A percentile compares a stretch with the other conserved stretches of the same genome.
Evolutionary conservation across 2,797 vertebrate species (phyloP).

Genomic region (Eurystomus glaucurus): DNA sequence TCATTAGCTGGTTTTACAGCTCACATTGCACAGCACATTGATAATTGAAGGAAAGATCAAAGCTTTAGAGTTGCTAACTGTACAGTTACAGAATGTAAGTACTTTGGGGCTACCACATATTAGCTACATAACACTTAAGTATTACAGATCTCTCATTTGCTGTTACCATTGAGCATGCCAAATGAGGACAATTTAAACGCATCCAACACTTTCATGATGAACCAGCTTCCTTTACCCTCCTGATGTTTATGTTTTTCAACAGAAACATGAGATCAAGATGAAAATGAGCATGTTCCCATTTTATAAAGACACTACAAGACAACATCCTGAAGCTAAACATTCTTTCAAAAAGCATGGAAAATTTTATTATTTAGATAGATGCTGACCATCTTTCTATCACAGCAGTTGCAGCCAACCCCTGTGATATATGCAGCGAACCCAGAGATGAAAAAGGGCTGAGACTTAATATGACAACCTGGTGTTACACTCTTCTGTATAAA

Average conservation of each 20-base stretch:
- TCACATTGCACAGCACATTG: not conserved
- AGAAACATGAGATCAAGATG: not conserved
- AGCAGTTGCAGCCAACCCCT: not conserved
- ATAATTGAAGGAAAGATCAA: not conserved
- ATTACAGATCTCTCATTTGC: not conserved
- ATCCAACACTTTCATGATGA: not conserved
- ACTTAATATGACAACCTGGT: not conserved
- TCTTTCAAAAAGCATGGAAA: not conserved
- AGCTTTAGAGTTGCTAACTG: not conserved
- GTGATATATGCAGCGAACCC: rapidly evolving
- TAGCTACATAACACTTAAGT: not conserved
- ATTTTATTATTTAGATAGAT: not conserved
- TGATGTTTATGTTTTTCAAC: not conserved
- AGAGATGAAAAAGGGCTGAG: not conserved
- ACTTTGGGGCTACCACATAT: not conserved
- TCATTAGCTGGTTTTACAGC: not conserved
- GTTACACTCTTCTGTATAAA: not conserved
- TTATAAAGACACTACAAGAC: not conserved
- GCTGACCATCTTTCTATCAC: not conserved
- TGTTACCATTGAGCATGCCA: not conserved
- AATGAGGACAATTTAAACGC: not conserved
- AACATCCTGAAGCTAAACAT: not conserved
- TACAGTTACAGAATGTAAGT: not conserved
- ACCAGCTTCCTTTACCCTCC: not conserved
- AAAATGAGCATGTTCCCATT: not conserved